Evolutionary conservation across 2,888 invertebrate genomes (phyloP), one percentile per base, ranked within the genome.

Genomic region (Eumacrocentrus americanus): DNA sequence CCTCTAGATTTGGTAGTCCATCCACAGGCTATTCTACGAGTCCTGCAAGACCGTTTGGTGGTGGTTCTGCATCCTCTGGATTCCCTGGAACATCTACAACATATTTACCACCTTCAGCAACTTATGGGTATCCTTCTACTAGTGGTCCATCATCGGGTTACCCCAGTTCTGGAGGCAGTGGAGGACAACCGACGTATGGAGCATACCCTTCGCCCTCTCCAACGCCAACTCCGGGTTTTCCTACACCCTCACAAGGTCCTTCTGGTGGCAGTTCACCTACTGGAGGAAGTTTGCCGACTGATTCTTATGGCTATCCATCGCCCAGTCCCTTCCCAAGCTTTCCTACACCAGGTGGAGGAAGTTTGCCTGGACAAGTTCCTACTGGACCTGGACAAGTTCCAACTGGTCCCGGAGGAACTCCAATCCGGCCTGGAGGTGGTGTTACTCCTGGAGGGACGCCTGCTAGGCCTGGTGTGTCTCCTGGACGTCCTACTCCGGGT

Each of bases 21-120:
- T 63, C 72, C 25, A 67, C 67, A 1, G 69, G 72, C 5, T 72
- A 71, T 67, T 50, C 65, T 7, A 63, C 69, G 16, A 63, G 60
- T 29, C 63, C 69, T 2, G 64, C 72, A 11, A 66, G 69, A 40
- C 70, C 72, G 58, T 66, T 68, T 57, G 68, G 74, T 16, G n/a
- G n/a, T n/a, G n/a, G n/a, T n/a, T n/a, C n/a, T n/a, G n/a, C n/a
- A n/a, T 75, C 77, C 53, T 35, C 40, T 42, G 48, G 57, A 51
- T 64, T 53, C 16, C 68, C 72, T 0, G 57, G 64, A 4, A 64
- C 66, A 12, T 70, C 68, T 7, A 67, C 68, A 9, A 68, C 69
- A 1, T 70, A 68, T 16, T 37, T 64, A 18, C 69, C 69, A 16
- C 66, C 66, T 4, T 58, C 66, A 12, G 60, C 64, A n/a, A 55